Base-by-base conservation (phyloP, 2,888 invertebrate genomes). In the Agapostemon virescens region DNA sequence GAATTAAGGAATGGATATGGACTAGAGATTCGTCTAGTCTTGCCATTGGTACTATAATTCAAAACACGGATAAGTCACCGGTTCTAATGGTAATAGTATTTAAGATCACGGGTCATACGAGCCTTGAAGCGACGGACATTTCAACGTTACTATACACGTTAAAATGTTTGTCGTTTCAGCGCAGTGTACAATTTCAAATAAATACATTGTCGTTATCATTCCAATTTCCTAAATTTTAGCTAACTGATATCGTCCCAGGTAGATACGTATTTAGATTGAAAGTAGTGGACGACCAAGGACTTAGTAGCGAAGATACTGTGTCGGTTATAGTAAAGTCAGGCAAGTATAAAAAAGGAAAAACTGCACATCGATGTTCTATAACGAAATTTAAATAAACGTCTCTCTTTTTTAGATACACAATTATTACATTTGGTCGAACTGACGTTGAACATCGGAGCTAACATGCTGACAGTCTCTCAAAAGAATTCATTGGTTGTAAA, bases 221-320 rank as follows among this genome's bases (percentile, higher is more conserved):
- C 23, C 23, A 17, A 61, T 26, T 30, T 68, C 30, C 70, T 11
- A 17, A 77, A 76, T 86, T 92, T 23, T 90, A 96, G 96, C 92
- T 97, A 45, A 95, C 97, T n/a, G 96, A 97, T 92, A 94, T 98
- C 73, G 96, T 97, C 68, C 95, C 96, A 4, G 98, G 98, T 0
- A 95, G 96, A 84, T 98, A 98, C 91, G 95, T 97, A 2, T 98
- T 98, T 90, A 96, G 96, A 89, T 93, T 98, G 77, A 96, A 96
- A n/a, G 98, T 98, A 1, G 96, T 94, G 58, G 98, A 98, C 92
- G 97, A 97, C 85, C 98, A 98, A 92, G 98, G 98, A 0, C 94
- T 97, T 74, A 95, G 95, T 0, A 95, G 95, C 86, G 95, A 96
- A 23, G 98, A 98, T 91, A 96, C 96, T 0, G 97, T 97, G 33